Evolutionary conservation across 2,888 invertebrate species (phyloP), one percentile per base, ranked within the genome.

Genomic region (Trichogramma evanescens): DNA sequence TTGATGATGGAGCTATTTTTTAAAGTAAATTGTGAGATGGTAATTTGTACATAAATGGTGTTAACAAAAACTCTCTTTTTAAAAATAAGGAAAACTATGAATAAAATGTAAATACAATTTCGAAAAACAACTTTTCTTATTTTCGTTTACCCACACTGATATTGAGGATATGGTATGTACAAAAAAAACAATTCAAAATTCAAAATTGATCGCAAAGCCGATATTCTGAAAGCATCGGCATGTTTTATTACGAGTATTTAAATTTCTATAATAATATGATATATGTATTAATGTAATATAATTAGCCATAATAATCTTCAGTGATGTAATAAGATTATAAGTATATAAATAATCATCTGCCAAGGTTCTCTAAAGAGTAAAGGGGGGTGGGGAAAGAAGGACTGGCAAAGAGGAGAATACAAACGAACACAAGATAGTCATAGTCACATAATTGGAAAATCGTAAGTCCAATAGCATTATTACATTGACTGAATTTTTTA

Each of bases 1-100:
- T 89, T 64, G 91, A 91, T 74, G 91, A 91, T 80, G 91, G 90
- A 9, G 89, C 91, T 53, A 84, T 89, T 61, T 91, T 89, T 79
- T 88, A 77, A 81, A 43, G 41, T 61, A 53, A 46, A 58, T 63
- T 8, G 42, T 56, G 46, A 48, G 6, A 41, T 49, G 9, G 52
- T 45, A 51, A 48, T 3, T 51, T 62, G 52, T 64, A 59, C 48
- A 56, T 61, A 56, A 53, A 54, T 59, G 10, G 48, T 48, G 26
- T 48, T 13, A 13, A 10, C 48, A 13, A 48, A 13, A 48, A 48
- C 10, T 48, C 5, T 13, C 10, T 48, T 13, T 2, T 26, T 26
- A 26, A 2, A 26, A 26, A 26, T 26, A 26, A 26, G 26, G 26
- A 26, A 26, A 26, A 26, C 1, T 26, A 26, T 26, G 2, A 26